phyloP scores from a whole-genome alignment of 2,797 vertebrate genomes.

The Hephaestus fuliginosus region DNA sequence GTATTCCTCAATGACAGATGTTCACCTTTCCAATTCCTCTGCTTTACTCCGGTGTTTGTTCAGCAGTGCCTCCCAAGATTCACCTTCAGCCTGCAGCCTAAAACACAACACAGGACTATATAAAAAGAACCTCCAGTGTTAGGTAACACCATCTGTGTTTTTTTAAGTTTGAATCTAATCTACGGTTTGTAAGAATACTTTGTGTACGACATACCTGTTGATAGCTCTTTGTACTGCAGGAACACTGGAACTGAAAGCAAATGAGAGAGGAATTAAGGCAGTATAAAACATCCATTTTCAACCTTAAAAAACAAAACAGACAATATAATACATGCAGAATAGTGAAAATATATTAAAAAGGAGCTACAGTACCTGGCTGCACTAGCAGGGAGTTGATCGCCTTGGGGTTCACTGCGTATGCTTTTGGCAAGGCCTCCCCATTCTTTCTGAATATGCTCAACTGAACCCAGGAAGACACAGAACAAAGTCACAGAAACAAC shows the following conservation, averaged over 20 bases:
- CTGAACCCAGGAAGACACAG: slow-evolving; percentile 61
- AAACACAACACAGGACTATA: slow-evolving; percentile 43
- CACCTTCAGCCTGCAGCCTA: slow-evolving; percentile 84
- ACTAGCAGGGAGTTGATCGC: slow-evolving; percentile 25
- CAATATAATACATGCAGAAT: neutral
- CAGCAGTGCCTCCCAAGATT: slow-evolving; percentile 84
- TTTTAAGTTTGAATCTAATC: slow-evolving; percentile 14
- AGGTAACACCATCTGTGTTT: neutral
- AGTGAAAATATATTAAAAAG: neutral
- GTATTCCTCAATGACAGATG: slow-evolving; percentile 5
- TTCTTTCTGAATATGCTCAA: slow-evolving; percentile 75
- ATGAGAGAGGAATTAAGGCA: slow-evolving; percentile 12
- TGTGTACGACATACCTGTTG: slow-evolving; percentile 67
- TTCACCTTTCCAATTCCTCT: slow-evolving; percentile 83
- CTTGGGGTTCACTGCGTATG: slow-evolving; percentile 53
- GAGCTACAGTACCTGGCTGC: slow-evolving; percentile 69
- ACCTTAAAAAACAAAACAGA: neutral
- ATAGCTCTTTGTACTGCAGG: slow-evolving; percentile 70
- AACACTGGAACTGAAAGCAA: slow-evolving; percentile 61
- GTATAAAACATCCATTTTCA: neutral
- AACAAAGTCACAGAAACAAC: neutral
- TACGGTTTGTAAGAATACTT: slow-evolving; percentile 9
- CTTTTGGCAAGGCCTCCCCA: slow-evolving; percentile 71
- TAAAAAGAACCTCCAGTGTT: neutral
- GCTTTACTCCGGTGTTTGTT: slow-evolving; percentile 82